phyloP scores from a whole-genome alignment of 2,113 vertebrate genomes.

The Sinocyclocheilus anshuiensis region DNA sequence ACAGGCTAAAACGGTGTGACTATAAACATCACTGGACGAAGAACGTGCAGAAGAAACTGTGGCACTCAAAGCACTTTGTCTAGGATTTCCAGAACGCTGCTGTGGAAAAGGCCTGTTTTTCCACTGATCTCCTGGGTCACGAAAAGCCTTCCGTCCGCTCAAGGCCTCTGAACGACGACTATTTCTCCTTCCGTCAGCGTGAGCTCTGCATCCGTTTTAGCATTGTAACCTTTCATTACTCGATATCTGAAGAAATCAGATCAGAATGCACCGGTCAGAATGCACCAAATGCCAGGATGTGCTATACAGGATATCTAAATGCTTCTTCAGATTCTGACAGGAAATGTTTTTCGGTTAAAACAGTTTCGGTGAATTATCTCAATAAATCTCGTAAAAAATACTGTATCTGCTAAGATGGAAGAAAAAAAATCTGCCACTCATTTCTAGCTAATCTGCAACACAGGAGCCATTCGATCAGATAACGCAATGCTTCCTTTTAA shows the following conservation, averaged over 20 bases:
- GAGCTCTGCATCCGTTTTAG: constrained; percentile 74
- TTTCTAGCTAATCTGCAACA: neutral
- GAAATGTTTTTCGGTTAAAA: neutral
- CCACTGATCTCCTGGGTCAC: constrained; percentile 75
- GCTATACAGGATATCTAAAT: neutral
- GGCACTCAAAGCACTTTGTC: constrained; percentile 73
- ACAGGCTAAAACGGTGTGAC: constrained; percentile 18
- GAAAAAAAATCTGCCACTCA: no score
- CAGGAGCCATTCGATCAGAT: neutral
- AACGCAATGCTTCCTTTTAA: constrained; percentile 2
- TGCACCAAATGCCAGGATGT: neutral
- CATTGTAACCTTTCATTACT: constrained; percentile 68
- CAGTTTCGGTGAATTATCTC: neutral
- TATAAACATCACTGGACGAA: constrained; percentile 42
- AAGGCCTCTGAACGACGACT: constrained; percentile 75
- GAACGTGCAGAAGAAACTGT: neutral
- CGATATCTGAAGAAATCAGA: constrained; percentile 66
- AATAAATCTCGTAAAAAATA: neutral
- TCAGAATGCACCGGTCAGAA: neutral
- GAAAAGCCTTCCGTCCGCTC: constrained; percentile 73
- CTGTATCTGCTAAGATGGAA: neutral
- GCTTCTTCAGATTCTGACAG: neutral
- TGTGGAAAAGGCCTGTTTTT: constrained; percentile 75
- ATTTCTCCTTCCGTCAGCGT: constrained; percentile 76
- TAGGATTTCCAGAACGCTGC: constrained; percentile 69